Evolutionary conservation across 1,140 invertebrate species (phyloP).

Genomic region (Stenopsyche tienmushanensis): DNA sequence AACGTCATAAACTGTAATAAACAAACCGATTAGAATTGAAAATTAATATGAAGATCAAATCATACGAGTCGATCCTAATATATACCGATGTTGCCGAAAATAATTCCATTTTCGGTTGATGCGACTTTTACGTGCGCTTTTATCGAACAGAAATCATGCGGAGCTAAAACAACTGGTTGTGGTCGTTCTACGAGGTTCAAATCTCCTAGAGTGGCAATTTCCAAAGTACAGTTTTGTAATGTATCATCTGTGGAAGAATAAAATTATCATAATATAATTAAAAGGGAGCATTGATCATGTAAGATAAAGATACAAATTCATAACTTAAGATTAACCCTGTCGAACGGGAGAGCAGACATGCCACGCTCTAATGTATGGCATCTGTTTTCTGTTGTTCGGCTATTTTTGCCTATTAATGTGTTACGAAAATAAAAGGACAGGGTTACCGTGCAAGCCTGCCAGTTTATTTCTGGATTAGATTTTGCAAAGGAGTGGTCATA

Average conservation of each 20-base stretch:
- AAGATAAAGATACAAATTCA: no score
- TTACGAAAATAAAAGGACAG: no score
- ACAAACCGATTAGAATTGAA: conserved; percentile 8
- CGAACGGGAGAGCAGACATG: no score
- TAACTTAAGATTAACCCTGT: no score
- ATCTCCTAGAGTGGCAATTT: conserved; percentile 96
- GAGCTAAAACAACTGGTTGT: conserved; percentile 90
- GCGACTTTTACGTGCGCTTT: conserved; percentile 95
- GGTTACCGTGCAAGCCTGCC: no score
- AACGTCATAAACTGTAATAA: conserved; percentile 84
- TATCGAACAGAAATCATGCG: conserved; percentile 96
- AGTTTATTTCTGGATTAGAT: no score
- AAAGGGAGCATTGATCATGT: no score
- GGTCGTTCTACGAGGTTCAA: conserved; percentile 98
- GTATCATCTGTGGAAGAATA: conserved; percentile 69
- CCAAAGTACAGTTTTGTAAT: conserved; percentile 95
- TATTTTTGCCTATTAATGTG: no score
- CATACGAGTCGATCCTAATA: background rate
- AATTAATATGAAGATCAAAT: background rate
- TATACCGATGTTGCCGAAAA: conserved; percentile 97
- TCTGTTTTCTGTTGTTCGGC: no score
- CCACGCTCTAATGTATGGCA: no score
- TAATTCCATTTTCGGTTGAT: conserved; percentile 98
- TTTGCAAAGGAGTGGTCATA: no score
- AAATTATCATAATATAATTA: conserved; percentile 13